These are phyloP conservation scores for Anoura caudifer DNA, from an alignment of 2,113 vertebrate species.

Conservation along the genomic window DNA sequence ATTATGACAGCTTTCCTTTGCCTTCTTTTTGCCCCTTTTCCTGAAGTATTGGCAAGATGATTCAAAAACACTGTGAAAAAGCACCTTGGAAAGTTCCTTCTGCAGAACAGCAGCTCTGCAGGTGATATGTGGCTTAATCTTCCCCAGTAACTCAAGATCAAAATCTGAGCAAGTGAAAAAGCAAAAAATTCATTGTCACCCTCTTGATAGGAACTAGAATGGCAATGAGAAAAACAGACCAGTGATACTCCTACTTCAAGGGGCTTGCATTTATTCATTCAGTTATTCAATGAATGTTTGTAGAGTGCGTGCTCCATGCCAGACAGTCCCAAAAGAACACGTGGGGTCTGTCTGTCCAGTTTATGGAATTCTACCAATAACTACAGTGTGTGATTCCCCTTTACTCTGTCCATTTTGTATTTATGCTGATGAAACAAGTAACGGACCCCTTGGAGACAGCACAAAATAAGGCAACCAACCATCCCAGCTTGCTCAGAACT, in stretches of 20 bases:
- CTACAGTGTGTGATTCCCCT: background rate
- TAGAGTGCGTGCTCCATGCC: background rate
- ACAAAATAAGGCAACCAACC: background rate
- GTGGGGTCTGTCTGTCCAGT: background rate
- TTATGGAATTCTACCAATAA: background rate
- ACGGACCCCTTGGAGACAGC: background rate
- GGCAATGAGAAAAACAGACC: background rate
- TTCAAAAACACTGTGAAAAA: constrained; percentile 43
- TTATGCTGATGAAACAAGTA: background rate
- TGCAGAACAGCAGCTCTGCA: background rate
- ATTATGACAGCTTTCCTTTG: constrained; percentile 33
- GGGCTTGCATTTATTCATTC: background rate
- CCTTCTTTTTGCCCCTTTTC: constrained; percentile 16
- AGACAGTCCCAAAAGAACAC: background rate
- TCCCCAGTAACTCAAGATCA: background rate
- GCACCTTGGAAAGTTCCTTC: background rate
- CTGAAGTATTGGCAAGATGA: constrained; percentile 29
- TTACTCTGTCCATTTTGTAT: background rate
- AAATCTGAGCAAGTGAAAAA: constrained; percentile 9
- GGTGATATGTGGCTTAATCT: background rate
- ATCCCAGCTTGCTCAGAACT: background rate
- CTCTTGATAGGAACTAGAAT: background rate
- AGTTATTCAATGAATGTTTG: background rate
- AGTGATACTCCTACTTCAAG: background rate
- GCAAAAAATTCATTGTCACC: background rate